phyloP scores from a whole-genome alignment of 2,797 vertebrate genomes.

The Tenualosa thibaudeaui region DNA sequence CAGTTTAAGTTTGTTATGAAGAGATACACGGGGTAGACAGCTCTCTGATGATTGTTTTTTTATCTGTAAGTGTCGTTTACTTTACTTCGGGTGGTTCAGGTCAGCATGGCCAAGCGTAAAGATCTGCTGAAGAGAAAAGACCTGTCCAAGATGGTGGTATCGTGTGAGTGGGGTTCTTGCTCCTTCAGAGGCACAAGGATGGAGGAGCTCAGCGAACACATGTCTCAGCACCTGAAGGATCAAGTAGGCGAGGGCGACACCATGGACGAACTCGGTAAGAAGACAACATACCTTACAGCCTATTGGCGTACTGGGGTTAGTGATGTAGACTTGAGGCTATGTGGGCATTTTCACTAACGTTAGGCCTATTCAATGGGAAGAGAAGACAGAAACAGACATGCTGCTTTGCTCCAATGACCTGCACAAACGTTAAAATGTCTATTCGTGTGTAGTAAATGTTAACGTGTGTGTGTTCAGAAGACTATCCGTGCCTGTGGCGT shows the following conservation, averaged over 20 bases:
- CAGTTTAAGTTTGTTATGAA: background rate
- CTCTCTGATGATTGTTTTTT: no score
- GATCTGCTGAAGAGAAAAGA: conserved; percentile 59
- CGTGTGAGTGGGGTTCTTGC: conserved; percentile 71
- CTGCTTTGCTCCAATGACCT: no score
- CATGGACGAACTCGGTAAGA: conserved; percentile 78
- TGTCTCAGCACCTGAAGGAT: conserved; percentile 68
- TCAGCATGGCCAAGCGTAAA: conserved; percentile 68
- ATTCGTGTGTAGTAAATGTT: background rate
- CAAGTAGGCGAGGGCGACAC: conserved; percentile 73
- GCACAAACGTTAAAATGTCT: no score
- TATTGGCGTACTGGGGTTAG: no score
- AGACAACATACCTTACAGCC: background rate
- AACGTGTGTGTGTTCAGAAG: background rate
- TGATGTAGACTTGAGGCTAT: no score
- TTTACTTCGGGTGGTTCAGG: background rate
- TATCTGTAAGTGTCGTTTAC: no score
- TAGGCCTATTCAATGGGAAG: no score
- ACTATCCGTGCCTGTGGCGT: conserved; percentile 55
- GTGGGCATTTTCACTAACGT: no score
- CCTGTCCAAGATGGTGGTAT: conserved; percentile 62
- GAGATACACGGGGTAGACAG: background rate
- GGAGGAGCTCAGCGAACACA: conserved; percentile 75
- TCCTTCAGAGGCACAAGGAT: conserved; percentile 64
- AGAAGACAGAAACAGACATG: no score